Evolutionary conservation across 2,797 vertebrate genomes (phyloP).

Genomic region (Apogon hyalosoma): DNA sequence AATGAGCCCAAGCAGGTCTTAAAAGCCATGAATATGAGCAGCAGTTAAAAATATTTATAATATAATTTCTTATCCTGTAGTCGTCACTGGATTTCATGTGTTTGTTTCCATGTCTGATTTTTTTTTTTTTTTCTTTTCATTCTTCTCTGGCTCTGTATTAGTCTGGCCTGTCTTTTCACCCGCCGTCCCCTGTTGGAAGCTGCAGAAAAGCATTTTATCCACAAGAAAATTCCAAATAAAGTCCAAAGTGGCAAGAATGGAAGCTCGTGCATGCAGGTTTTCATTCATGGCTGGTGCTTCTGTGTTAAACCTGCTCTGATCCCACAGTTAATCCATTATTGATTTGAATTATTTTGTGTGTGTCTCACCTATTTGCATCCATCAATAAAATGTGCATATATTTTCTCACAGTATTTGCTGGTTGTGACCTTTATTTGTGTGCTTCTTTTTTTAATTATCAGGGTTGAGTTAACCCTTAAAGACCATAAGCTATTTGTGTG

Average conservation of each 20-base stretch:
- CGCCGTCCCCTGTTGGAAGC: slow-evolving; percentile 4
- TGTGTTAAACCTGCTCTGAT: slow-evolving; percentile 35
- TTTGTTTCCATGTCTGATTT: slow-evolving; percentile 48
- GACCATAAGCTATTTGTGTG: no score
- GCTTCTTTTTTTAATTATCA: no score
- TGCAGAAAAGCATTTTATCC: slow-evolving; percentile 32
- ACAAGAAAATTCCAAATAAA: slow-evolving; percentile 18
- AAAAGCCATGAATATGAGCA: slow-evolving; percentile 72
- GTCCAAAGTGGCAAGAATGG: slow-evolving; percentile 27
- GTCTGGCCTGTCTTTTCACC: slow-evolving; percentile 16
- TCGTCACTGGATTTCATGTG: slow-evolving; percentile 75
- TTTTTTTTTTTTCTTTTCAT: slow-evolving; percentile 2
- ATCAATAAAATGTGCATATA: slow-evolving; percentile 85
- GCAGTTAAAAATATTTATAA: slow-evolving; percentile 79
- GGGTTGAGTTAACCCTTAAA: no score
- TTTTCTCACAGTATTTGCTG: slow-evolving; percentile 74
- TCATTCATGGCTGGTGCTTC: slow-evolving; percentile 30
- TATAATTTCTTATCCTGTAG: slow-evolving; percentile 62
- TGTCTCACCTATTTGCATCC: slow-evolving; percentile 69
- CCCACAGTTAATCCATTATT: slow-evolving; percentile 59
- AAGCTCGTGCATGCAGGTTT: slow-evolving; percentile 51
- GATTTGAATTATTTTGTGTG: slow-evolving; percentile 65
- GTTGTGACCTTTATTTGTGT: slow-evolving; percentile 29
- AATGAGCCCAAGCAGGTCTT: slow-evolving; percentile 79
- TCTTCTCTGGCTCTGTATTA: slow-evolving; percentile 19